Evolutionary conservation across 2,888 invertebrate genomes (phyloP).

Genomic region (Pristionchus japonicus): DNA sequence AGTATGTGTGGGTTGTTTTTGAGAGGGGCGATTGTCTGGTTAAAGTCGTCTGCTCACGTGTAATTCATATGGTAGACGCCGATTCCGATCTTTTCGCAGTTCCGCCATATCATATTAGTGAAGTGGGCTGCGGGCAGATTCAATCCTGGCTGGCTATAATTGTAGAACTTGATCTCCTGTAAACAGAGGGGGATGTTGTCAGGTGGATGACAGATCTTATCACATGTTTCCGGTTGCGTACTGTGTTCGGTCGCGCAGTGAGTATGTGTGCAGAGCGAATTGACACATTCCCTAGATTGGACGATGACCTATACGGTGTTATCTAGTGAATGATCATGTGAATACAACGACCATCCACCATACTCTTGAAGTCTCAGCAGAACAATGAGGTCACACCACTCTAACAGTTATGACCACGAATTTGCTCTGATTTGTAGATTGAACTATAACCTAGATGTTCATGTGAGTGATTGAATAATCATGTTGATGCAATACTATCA

Average conservation of each 20-base stretch:
- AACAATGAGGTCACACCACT: no score
- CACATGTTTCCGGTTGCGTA: slow-evolving; percentile 19
- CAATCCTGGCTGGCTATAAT: slow-evolving; percentile 51
- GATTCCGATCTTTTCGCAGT: slow-evolving; percentile 53
- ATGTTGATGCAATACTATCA: no score
- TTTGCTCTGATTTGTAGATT: no score
- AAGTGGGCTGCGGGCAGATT: slow-evolving; percentile 53
- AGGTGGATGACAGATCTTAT: background rate
- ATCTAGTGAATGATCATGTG: no score
- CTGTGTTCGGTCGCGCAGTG: background rate
- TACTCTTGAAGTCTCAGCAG: no score
- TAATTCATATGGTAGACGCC: slow-evolving; percentile 48
- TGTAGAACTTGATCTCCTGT: slow-evolving; percentile 54
- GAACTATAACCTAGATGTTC: no score
- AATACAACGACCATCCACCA: no score
- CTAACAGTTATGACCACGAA: no score
- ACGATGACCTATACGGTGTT: background rate
- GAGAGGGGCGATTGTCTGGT: no score
- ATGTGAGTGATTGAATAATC: no score
- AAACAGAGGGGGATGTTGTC: background rate
- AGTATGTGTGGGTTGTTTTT: background rate
- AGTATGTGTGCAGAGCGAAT: background rate
- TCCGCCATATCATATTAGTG: slow-evolving; percentile 56
- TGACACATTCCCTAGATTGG: background rate
- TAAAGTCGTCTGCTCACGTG: slow-evolving; percentile 48